Evolutionary conservation across 2,888 invertebrate genomes (phyloP).

Genomic region (Hypolimnas misippus): DNA sequence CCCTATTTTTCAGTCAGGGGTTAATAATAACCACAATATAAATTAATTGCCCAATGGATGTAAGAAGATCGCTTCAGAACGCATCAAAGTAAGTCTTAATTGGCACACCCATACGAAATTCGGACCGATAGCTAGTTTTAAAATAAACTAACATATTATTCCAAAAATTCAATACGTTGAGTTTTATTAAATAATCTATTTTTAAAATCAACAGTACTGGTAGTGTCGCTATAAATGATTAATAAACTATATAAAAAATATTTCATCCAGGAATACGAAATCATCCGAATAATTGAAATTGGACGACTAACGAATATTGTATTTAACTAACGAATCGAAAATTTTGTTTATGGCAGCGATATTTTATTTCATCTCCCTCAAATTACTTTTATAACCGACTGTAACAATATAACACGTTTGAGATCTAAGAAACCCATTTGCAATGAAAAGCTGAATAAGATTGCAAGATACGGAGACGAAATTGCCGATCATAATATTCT

Average conservation of each 20-base stretch:
- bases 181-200: not conserved
- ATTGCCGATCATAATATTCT: constrained; percentile 32
- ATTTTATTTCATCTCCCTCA: not conserved
- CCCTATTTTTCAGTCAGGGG: too few relatives aligned
- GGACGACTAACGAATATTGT: not conserved
- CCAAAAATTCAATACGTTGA: not conserved
- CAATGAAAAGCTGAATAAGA: constrained; percentile 41
- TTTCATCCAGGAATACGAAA: not conserved
- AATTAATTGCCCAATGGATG: too few relatives aligned
- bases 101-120: too few relatives aligned
- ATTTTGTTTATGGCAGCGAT: not conserved
- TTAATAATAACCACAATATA: too few relatives aligned
- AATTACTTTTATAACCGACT: constrained; percentile 18
- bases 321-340: not conserved
- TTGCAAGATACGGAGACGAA: constrained; percentile 35
- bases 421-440: constrained; percentile 38
- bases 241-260: too few relatives aligned
- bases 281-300: not conserved
- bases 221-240: too few relatives aligned
- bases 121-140: too few relatives aligned
- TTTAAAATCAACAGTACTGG: too few relatives aligned
- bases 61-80: too few relatives aligned
- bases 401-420: constrained; percentile 14
- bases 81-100: too few relatives aligned
- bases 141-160: too few relatives aligned